Evolutionary conservation across 1,140 invertebrate species (phyloP), one percentile per base, ranked within the genome.

Genomic region (Eriosoma lanigerum): DNA sequence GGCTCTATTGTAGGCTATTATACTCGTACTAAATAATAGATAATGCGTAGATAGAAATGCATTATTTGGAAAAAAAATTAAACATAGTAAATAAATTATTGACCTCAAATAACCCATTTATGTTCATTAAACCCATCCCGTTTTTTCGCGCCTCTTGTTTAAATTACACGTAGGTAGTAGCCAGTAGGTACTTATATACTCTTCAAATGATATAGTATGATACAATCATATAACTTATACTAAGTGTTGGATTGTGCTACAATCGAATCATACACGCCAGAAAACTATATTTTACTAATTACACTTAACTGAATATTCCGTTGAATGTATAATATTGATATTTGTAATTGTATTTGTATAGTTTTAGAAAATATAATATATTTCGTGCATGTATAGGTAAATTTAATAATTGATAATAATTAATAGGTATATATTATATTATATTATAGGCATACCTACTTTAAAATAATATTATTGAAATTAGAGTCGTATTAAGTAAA

Each of bases 41-140:
- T 66, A 50, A 75, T 76, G 52, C 8, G 8, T 38, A 58, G 13
- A 56, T 76, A 58, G 58, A 75, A 38, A 76, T 24, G 52, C 21
- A 24, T 44, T 58, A n/a, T n/a, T 38, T 75, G 6, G 29, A 58
- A 58, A 75, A 72, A 38, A 76, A 73, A 13, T 52, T 54, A 73
- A 52, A 21, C 29, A 6, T 58, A 75, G 15, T 29, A 72, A 72
- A 60, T 78, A 75, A 60, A 29, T 24, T 38, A 38, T 78, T 78
- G 54, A 78, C 54, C 54, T 78, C 52, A 78, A 62, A 78, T 78
- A 78, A 78, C 68, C 68, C 46, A 70, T 70, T 70, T 70, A 70
- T 70, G 66, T 70, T 70, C 66, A 50, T 70, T 70, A 70, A 70
- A 50, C 66, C 66, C 46, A 72, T 72, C 68, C 68, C 46, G 48